Evolutionary conservation across 2,888 invertebrate species (phyloP).

Genomic region (Philereme vetulata): DNA sequence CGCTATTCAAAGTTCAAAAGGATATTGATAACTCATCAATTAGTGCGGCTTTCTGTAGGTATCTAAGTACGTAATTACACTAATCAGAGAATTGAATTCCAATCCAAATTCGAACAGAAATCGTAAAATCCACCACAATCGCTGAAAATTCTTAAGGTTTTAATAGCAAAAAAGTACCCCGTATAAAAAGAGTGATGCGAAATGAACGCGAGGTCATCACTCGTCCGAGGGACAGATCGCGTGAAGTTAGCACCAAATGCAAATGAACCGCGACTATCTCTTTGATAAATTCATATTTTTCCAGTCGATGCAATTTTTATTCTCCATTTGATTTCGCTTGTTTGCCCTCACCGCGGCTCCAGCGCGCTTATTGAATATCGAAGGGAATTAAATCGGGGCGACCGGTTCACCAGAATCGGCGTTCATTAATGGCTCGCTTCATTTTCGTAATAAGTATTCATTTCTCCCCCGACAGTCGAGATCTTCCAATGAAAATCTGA

Average conservation of each 20-base stretch:
- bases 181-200: constrained; percentile 32
- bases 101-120: too few relatives aligned
- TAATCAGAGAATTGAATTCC: too few relatives aligned
- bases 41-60: too few relatives aligned
- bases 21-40: too few relatives aligned
- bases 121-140: neutral
- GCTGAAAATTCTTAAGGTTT: constrained; percentile 24
- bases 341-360: constrained; percentile 59
- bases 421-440: constrained; percentile 75
- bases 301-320: constrained; percentile 60
- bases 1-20: too few relatives aligned
- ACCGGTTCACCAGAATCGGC: constrained; percentile 64
- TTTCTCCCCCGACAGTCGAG: constrained; percentile 56
- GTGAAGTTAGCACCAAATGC: constrained; percentile 30
- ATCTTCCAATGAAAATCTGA: constrained; percentile 76
- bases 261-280: constrained; percentile 31
- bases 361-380: constrained; percentile 75
- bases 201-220: constrained; percentile 36
- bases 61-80: too few relatives aligned
- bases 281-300: constrained; percentile 47
- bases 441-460: constrained; percentile 82
- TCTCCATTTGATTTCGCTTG: constrained; percentile 56
- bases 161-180: constrained; percentile 16
- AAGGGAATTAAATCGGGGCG: constrained; percentile 72
- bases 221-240: constrained; percentile 36